phyloP scores from a whole-genome alignment of 1,140 invertebrate genomes.

The Drosophila kurseongensis region DNA sequence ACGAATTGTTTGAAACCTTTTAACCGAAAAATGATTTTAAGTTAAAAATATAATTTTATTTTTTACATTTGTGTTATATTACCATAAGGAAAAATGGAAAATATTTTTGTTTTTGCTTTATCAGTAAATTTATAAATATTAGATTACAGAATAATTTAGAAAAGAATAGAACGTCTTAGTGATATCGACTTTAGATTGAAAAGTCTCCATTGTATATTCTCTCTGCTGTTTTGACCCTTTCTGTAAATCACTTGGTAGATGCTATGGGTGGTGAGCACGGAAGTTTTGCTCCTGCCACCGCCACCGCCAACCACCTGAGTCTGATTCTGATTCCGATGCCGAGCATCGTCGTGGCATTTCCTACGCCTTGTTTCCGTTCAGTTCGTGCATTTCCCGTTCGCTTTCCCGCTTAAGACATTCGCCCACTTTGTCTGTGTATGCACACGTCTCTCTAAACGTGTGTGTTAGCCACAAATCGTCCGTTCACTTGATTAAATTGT shows the following conservation, averaged over 20 bases:
- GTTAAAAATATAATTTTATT: no score
- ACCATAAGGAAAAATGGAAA: no score
- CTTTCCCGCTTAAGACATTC: slow-evolving; percentile 45
- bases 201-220: not conserved
- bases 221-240: not conserved
- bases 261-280: slow-evolving; percentile 36
- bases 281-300: slow-evolving; percentile 54
- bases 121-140: no score
- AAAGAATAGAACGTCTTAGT: no score
- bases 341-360: slow-evolving; percentile 43
- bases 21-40: no score
- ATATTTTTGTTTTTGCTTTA: no score
- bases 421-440: slow-evolving; percentile 27
- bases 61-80: no score
- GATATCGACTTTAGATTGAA: not conserved
- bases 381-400: slow-evolving; percentile 63
- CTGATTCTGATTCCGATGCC: slow-evolving; percentile 29
- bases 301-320: slow-evolving; percentile 27
- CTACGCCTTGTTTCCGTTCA: slow-evolving; percentile 61
- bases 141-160: no score
- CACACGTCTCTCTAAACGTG: not conserved
- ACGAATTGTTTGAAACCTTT: not conserved
- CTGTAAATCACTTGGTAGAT: slow-evolving; percentile 8
- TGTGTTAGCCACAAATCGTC: slow-evolving; percentile 62
- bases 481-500: slow-evolving; percentile 74